Percentiles rank a stretch among this genome's conserved stretches.
phyloP scores from a whole-genome alignment of 2,113 vertebrate species.

The Colaptes auratus region DNA sequence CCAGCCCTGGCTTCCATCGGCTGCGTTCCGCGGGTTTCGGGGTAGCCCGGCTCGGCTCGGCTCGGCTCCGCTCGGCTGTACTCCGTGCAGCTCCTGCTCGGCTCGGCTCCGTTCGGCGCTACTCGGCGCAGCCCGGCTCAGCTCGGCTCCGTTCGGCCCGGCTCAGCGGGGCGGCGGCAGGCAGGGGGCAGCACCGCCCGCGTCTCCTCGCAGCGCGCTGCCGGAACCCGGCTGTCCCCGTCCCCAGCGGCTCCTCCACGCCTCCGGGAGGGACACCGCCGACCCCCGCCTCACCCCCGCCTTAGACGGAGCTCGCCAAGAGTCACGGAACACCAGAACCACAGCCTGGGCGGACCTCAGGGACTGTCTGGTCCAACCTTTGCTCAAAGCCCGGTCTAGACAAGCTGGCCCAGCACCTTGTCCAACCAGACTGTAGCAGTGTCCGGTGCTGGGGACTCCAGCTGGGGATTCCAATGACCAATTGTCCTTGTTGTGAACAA shows the following conservation, averaged over 20 bases:
- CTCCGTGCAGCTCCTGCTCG: no score
- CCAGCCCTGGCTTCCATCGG: no score
- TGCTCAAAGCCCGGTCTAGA: neutral
- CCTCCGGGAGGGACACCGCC: neutral
- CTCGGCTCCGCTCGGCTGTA: neutral
- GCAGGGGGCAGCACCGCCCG: neutral
- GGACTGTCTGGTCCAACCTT: neutral
- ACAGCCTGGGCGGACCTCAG: neutral
- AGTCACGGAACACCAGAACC: neutral
- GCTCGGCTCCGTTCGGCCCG: neutral
- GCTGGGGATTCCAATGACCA: neutral
- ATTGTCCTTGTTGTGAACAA: no score
- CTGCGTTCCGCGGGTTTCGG: neutral
- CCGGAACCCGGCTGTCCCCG: neutral
- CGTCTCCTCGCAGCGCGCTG: neutral
- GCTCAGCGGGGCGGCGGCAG: neutral
- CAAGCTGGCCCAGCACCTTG: neutral
- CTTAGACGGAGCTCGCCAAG: neutral
- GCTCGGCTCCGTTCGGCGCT: neutral
- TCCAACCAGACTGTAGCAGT: neutral
- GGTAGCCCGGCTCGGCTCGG: no score
- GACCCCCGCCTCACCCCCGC: neutral
- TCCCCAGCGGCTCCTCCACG: neutral
- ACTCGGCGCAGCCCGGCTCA: no score
- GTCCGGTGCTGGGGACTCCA: neutral